phyloP scores from a whole-genome alignment of 1,140 invertebrate genomes.

The Trichomalopsis sarcophagae region DNA sequence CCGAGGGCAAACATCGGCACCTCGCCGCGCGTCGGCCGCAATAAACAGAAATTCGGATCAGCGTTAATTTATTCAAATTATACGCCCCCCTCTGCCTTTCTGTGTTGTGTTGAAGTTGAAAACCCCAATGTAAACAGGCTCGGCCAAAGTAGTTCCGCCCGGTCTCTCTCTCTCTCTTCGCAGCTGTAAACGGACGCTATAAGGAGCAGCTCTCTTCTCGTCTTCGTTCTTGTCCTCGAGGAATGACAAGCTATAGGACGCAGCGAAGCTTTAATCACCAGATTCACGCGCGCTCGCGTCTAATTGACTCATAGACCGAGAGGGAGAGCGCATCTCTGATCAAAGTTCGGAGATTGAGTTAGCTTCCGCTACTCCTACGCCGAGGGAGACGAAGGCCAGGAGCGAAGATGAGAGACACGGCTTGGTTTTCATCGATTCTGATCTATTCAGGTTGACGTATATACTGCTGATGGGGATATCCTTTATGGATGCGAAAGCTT shows the following conservation, averaged over 20 bases:
- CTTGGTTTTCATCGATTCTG: slow-evolving; percentile 34
- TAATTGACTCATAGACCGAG: slow-evolving; percentile 45
- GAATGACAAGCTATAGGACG: background rate
- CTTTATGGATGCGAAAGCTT: too few species aligned
- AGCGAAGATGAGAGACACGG: background rate
- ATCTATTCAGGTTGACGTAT: slow-evolving; percentile 8
- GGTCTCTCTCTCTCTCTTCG: background rate
- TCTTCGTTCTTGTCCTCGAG: background rate
- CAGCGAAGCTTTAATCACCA: slow-evolving; percentile 43
- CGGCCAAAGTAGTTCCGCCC: background rate
- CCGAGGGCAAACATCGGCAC: background rate
- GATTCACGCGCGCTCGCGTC: slow-evolving; percentile 20
- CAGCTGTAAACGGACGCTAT: slow-evolving; percentile 20
- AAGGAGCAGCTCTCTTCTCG: background rate
- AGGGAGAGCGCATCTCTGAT: slow-evolving; percentile 27
- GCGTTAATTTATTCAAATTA: slow-evolving; percentile 5
- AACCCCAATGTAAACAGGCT: background rate
- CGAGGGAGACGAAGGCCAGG: background rate
- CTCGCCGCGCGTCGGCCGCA: background rate
- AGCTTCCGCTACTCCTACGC: background rate
- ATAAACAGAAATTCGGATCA: background rate
- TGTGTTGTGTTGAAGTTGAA: background rate
- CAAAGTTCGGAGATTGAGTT: slow-evolving; percentile 49
- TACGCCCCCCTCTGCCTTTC: background rate
- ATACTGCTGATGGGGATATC: too few species aligned